A percentile compares a stretch with the other conserved stretches of the same genome.
Evolutionary conservation across 2,113 vertebrate species (phyloP).

Genomic region (Rhinolophus ferrumequinum): DNA sequence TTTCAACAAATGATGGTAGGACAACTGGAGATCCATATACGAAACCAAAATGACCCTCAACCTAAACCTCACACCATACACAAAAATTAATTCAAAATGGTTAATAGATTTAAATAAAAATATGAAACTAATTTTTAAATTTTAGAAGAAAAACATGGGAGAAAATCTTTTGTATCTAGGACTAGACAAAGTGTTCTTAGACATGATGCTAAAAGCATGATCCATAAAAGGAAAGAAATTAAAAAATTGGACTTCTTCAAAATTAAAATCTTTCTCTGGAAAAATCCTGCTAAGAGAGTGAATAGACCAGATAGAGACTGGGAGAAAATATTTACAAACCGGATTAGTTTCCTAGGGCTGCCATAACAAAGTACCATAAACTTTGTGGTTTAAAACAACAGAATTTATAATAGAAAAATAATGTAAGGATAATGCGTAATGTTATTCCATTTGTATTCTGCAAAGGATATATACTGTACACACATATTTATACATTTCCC

Average conservation of each 20-base stretch:
- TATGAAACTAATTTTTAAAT: neutral
- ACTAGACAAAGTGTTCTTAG: neutral
- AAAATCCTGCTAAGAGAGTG: neutral
- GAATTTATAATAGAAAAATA: neutral
- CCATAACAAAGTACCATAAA: neutral
- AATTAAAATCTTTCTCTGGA: neutral
- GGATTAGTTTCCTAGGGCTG: neutral
- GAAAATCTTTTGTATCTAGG: neutral
- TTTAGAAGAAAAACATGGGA: neutral
- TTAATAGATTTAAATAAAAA: constrained; percentile 5
- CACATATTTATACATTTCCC: neutral
- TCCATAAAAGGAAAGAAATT: neutral
- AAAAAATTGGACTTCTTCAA: neutral
- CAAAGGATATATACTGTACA: neutral
- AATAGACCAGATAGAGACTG: neutral
- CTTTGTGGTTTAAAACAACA: neutral
- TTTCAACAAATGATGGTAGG: neutral
- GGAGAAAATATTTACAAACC: neutral
- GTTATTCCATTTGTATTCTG: constrained; percentile 6
- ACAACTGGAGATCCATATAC: neutral
- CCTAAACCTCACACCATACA: neutral
- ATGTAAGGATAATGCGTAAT: neutral
- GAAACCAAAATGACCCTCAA: neutral
- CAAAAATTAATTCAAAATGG: neutral
- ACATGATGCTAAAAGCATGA: neutral